These are phyloP conservation scores for Engraulis encrasicolus DNA, from an alignment of 2,113 vertebrate genomes.

Conservation along the genomic window DNA sequence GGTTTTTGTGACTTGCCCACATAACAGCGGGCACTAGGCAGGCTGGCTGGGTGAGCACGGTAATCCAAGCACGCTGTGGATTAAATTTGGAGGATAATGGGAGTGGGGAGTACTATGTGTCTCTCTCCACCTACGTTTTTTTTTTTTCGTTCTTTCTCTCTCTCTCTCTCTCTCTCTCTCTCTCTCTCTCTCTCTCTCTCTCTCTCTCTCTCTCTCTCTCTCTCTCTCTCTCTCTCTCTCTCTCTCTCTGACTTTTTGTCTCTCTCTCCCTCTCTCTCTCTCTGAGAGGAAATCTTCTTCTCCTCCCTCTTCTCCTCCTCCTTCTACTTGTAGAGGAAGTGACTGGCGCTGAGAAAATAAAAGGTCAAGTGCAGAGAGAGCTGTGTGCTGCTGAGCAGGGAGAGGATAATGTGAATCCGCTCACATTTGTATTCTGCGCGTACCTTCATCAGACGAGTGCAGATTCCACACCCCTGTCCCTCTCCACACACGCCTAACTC, in stretches of 20 bases:
- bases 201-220: not conserved
- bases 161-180: not conserved
- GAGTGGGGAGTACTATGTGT: not conserved
- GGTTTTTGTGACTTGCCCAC: not conserved
- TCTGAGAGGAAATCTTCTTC: not conserved
- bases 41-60: not conserved
- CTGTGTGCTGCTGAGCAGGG: not conserved
- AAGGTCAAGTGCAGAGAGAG: constrained; percentile 4
- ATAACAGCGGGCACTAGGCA: too few species aligned
- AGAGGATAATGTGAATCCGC: constrained; percentile 18
- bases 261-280: not conserved
- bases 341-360: not conserved
- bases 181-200: not conserved
- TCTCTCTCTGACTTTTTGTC: too few species aligned
- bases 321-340: not conserved
- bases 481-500: too few species aligned
- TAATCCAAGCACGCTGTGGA: not conserved
- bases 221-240: not conserved
- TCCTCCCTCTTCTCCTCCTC: not conserved
- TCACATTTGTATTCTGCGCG: constrained; percentile 30
- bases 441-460: not conserved
- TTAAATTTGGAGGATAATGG: constrained; percentile 1
- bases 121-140: too few species aligned
- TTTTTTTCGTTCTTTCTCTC: not conserved
- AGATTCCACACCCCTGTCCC: not conserved